Evolutionary conservation across 2,888 invertebrate genomes (phyloP), one percentile per base, ranked within the genome.

Genomic region (Hanleya hanleyi): DNA sequence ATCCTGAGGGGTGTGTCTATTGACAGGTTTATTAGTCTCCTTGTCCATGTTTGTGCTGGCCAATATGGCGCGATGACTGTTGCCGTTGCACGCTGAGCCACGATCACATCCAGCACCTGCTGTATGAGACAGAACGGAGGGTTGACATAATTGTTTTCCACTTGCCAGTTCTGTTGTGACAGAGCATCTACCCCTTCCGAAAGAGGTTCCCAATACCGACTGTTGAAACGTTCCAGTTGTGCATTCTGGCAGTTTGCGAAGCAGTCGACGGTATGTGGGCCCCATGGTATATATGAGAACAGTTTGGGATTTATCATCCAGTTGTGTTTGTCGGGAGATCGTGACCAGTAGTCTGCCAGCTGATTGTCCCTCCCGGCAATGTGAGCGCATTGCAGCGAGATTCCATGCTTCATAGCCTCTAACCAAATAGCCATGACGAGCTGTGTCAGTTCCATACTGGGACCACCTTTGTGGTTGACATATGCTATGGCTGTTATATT

Each of bases 131-230:
- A 64, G 49, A 77, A 77, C 1, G 73, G 77, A 1, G 75, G 41
- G 33, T 77, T 73, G 18, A 77, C 75, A 61, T 62, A 77, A 64
- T 75, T 75, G 72, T 75, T 77, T 7, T 67, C 67, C 6, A 6
- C 15, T 3, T 22, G 26, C 74, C 75, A 72, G 61, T 77, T 62
- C 33, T 15, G 41, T 61, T 77, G 77, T 6, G 68, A 68, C 1
- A 76, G 47, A 9, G 73, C n/a, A n/a, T n/a, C n/a, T n/a, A n/a
- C n/a, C n/a, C n/a, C n/a, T n/a, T n/a, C n/a, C n/a, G n/a, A n/a
- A 73, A 36, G 73, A 67, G 15, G 72, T 50, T 26, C 69, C 67
- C 50, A 62, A 67, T 37, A n/a, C n/a, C 68, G 70, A 50, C 70
- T 74, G 74, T 74, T 74, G 74, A 62, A 74, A 49, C 70, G 47